phyloP scores from a whole-genome alignment of 2,797 vertebrate species.

The Neosalanx taihuensis region DNA sequence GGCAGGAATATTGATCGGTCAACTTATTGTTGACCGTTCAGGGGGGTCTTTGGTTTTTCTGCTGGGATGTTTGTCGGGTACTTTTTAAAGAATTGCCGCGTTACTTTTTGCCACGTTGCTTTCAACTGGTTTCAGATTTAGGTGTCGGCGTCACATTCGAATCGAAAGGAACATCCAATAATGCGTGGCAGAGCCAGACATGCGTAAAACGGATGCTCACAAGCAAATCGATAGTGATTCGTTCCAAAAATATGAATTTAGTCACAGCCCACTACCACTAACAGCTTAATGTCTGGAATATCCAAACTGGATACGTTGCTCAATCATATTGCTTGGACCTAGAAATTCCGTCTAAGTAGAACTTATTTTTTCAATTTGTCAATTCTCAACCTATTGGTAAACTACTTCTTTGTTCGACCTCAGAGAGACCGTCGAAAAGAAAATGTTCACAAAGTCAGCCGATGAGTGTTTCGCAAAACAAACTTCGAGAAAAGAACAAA shows the following conservation, averaged over 20 bases:
- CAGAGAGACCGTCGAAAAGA: neutral
- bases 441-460: neutral
- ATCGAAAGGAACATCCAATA: neutral
- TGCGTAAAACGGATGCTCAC: constrained; percentile 3
- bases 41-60: constrained; percentile 50
- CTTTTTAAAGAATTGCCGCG: neutral
- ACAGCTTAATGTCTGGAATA: neutral
- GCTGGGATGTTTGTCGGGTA: constrained; percentile 7
- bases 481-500: neutral
- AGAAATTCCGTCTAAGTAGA: neutral
- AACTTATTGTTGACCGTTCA: constrained; percentile 18
- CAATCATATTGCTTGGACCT: neutral
- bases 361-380: too few species aligned
- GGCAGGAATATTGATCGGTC: constrained; percentile 31
- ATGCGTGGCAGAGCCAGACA: neutral
- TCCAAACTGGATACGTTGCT: neutral
- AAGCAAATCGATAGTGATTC: neutral
- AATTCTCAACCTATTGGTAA: too few species aligned
- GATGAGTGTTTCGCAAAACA: neutral
- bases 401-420: too few species aligned
- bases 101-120: constrained; percentile 5
- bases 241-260: neutral
- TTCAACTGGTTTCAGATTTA: neutral
- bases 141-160: neutral
- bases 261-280: neutral